A percentile compares a stretch with the other conserved stretches of the same genome.
These are phyloP conservation scores for Alcedo atthis DNA, from an alignment of 2,797 vertebrate species.

Conservation along the genomic window DNA sequence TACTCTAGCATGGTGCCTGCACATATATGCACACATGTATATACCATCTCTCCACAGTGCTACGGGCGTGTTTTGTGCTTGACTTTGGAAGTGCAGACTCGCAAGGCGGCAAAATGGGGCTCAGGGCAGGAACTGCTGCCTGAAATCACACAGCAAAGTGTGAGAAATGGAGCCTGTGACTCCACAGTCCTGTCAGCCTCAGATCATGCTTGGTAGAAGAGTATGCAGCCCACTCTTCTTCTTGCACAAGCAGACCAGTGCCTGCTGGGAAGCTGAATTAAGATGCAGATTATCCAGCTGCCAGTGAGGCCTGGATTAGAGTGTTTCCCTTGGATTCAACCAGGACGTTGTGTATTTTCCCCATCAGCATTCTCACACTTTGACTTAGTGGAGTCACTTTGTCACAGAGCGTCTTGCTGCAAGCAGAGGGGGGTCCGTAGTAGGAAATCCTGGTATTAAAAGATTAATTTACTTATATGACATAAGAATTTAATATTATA, in stretches of 20 bases:
- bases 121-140: background rate
- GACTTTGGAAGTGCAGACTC: background rate
- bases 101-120: background rate
- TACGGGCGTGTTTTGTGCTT: background rate
- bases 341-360: background rate
- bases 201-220: background rate
- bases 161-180: rapidly evolving
- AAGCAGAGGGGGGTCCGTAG: background rate
- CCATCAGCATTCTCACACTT: background rate
- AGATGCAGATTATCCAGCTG: background rate
- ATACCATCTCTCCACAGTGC: background rate
- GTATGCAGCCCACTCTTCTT: background rate
- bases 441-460: constrained; percentile 64
- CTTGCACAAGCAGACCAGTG: background rate
- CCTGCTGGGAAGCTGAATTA: background rate
- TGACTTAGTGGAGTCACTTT: background rate
- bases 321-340: background rate
- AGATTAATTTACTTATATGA: constrained; percentile 62
- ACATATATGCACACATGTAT: rapidly evolving
- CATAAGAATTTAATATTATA: constrained; percentile 24
- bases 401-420: constrained; percentile 7
- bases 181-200: background rate
- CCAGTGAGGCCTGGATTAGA: background rate
- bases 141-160: background rate
- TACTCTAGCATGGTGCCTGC: background rate